Evolutionary conservation across 2,113 vertebrate genomes (phyloP), one percentile per base, ranked within the genome.

Genomic region (Regulus satrapa): DNA sequence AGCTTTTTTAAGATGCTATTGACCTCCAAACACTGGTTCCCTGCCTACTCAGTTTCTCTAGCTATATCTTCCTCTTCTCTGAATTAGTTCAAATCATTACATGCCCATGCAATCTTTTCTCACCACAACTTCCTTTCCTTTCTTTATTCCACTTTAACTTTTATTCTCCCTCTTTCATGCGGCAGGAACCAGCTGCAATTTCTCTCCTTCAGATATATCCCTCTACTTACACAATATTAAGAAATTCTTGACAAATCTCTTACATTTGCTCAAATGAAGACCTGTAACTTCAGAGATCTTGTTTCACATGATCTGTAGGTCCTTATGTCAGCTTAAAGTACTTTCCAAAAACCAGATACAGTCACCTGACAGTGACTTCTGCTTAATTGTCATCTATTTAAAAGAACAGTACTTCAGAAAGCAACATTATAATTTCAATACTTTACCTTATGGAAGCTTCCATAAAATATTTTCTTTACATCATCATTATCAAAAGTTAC

Each of bases 381-480:
- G 14, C 32, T 78, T 63, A 46, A 13, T 52, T 36, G 10, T 31
- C 56, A 67, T 88, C 54, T 82, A 26, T 64, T 94, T 92, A 78
- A 72, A 86, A 94, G 31, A 78, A 32, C 41, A 78, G 40, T 67
- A 82, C 18, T 79, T 83, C 59, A 64, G 62, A 95, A 94, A 94
- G 78, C n/a, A 94, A 94, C 31, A 81, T 43, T 38, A 75, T 14
- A 31, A 76, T 67, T 79, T 92, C 40, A 82, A 31, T 34, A 38
- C 56, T 93, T 98, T 98, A 99, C 99, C 99, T 99, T 99, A 97
- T 99, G 99, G 97, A 99, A 99, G 96, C 99, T 99, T 90, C 99
- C 99, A 80, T 99, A 99, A 98, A 99, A 99, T 71, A 99, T 98
- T 92, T 97, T 98, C 98, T 99, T 99, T 63, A 99, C 95, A 55